Evolutionary conservation across 2,113 vertebrate genomes (phyloP).

Genomic region (Sterna hirundo): DNA sequence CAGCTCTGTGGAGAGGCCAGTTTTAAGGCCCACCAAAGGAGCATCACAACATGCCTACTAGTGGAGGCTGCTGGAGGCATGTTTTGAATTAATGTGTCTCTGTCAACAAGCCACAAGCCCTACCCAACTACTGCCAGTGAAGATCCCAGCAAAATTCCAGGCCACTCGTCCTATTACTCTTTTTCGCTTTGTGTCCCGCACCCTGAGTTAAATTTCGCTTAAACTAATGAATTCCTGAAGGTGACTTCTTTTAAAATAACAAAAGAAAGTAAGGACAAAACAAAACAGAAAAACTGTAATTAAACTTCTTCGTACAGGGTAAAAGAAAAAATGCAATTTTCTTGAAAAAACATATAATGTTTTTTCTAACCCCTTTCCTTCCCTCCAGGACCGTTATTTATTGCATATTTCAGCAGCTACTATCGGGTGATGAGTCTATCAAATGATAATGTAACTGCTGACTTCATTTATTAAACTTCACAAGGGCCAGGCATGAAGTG

Average conservation of each 20-base stretch:
- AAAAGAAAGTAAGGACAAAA: not conserved
- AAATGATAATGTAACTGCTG: slow-evolving; percentile 54
- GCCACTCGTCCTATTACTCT: not conserved
- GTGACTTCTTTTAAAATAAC: not conserved
- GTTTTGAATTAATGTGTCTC: not conserved
- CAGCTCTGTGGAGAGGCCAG: not conserved
- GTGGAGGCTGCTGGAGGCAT: not conserved
- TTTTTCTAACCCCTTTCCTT: not conserved
- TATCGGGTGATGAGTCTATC: slow-evolving; percentile 29
- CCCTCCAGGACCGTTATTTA: slow-evolving; percentile 11
- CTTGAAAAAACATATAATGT: not conserved
- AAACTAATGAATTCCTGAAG: not conserved
- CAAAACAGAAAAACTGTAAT: not conserved
- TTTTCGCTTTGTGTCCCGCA: not conserved
- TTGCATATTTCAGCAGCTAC: slow-evolving; percentile 37
- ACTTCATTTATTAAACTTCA: slow-evolving; percentile 68
- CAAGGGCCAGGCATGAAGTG: slow-evolving; percentile 28
- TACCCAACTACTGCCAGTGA: not conserved
- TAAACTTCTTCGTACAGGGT: not conserved
- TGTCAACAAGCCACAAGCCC: not conserved
- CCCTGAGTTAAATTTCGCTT: not conserved
- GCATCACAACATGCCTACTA: not conserved
- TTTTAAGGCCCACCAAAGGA: not conserved
- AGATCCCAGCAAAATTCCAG: not conserved
- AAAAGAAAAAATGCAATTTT: not conserved